phyloP scores from a whole-genome alignment of 2,113 vertebrate species.

The Dasyurus viverrinus region DNA sequence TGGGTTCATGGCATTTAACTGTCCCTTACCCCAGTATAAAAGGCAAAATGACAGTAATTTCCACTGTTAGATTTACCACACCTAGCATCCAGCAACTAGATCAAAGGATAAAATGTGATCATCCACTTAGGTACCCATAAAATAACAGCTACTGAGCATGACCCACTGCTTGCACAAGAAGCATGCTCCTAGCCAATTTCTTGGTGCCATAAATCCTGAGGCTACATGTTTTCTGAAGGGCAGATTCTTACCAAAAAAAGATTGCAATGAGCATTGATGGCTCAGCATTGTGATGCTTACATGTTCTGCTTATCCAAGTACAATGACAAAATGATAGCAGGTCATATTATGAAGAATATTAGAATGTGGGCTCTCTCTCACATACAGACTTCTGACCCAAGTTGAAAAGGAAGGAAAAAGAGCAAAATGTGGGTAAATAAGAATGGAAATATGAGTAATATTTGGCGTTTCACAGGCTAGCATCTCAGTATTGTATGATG shows the following conservation, averaged over 20 bases:
- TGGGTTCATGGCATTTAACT: not conserved
- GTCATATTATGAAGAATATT: not conserved
- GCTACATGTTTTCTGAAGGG: not conserved
- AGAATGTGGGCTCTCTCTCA: not conserved
- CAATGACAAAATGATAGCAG: not conserved
- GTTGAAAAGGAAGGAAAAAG: not conserved
- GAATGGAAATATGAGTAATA: not conserved
- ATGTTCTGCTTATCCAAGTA: not conserved
- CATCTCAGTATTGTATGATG: not conserved
- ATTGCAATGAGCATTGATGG: not conserved
- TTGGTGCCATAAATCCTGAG: not conserved
- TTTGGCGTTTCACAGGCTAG: not conserved
- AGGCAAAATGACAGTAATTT: not conserved
- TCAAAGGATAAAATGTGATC: not conserved
- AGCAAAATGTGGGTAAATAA: not conserved
- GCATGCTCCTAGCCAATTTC: not conserved
- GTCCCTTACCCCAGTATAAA: not conserved
- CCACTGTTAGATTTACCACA: not conserved
- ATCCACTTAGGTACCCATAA: not conserved
- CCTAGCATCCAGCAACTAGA: too few species aligned
- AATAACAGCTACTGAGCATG: not conserved
- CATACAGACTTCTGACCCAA: not conserved
- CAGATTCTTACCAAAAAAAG: constrained; percentile 14
- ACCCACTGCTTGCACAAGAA: not conserved
- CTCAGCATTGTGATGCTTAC: not conserved